These are phyloP conservation scores for Arrhamphus sclerolepis DNA, from an alignment of 2,797 vertebrate genomes.

Conservation along the genomic window DNA sequence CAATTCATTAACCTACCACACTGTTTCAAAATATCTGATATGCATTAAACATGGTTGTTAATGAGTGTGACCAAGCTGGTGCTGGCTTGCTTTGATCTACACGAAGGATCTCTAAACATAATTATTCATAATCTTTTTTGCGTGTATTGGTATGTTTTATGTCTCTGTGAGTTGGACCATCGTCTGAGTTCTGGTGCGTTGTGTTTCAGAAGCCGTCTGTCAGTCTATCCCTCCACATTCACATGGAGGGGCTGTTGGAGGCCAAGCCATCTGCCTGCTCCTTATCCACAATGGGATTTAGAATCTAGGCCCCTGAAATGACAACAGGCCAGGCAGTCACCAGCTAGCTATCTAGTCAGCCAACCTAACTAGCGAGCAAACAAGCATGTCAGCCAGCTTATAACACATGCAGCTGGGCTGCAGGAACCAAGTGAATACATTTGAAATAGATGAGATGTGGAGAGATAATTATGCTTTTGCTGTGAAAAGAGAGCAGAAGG, in stretches of 20 bases:
- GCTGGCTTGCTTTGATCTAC: conserved; percentile 73
- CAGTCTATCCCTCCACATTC: conserved; percentile 22
- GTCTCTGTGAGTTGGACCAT: conserved; percentile 23
- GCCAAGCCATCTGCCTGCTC: conserved; percentile 48
- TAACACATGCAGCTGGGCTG: conserved; percentile 29
- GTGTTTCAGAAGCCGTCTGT: conserved; percentile 38
- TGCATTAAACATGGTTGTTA: conserved; percentile 78
- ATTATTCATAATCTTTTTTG: conserved; percentile 69
- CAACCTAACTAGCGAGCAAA: conserved; percentile 10
- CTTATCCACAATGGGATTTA: conserved; percentile 32
- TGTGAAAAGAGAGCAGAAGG: conserved; percentile 62
- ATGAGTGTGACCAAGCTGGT: conserved; percentile 67
- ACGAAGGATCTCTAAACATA: conserved; percentile 66
- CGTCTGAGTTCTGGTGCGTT: conserved; percentile 24
- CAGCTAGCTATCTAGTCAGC: conserved; percentile 10
- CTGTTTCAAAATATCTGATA: conserved; percentile 62
- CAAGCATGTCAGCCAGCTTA: conserved; percentile 29
- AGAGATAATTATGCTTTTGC: conserved; percentile 53
- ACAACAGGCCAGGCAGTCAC: conserved; percentile 50
- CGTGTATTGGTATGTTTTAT: conserved; percentile 40
- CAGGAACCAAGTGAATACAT: conserved; percentile 53
- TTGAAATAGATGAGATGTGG: conserved; percentile 41
- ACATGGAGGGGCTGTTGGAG: conserved; percentile 34
- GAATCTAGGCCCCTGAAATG: conserved; percentile 43
- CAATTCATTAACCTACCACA: conserved; percentile 52